phyloP scores from a whole-genome alignment of 2,888 invertebrate species.

The Idaea dimidiata region DNA sequence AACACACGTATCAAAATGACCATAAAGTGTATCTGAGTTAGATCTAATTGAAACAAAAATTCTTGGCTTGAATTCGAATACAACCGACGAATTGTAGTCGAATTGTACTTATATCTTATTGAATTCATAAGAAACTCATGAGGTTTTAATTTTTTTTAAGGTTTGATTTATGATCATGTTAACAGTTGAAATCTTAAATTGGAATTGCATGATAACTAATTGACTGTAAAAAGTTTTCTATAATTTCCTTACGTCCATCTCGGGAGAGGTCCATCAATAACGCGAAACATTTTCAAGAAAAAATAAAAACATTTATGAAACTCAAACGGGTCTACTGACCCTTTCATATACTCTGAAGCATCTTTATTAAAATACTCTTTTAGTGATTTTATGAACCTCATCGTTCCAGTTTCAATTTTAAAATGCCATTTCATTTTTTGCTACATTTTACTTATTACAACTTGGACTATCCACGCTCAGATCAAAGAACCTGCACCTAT shows the following conservation, averaged over 20 bases:
- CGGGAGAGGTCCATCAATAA: slow-evolving; percentile 41
- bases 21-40: no score
- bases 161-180: no score
- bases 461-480: background rate
- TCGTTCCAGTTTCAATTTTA: slow-evolving; percentile 6
- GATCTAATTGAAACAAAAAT: no score
- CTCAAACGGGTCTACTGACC: slow-evolving; percentile 47
- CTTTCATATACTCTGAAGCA: slow-evolving; percentile 38
- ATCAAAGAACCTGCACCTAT: background rate
- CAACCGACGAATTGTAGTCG: no score
- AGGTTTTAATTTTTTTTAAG: no score
- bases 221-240: no score
- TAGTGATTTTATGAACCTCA: slow-evolving; percentile 27
- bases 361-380: slow-evolving; percentile 49
- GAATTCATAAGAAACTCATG: no score
- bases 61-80: no score
- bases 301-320: slow-evolving; percentile 51
- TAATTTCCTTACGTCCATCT: slow-evolving; percentile 40
- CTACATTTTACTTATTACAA: background rate
- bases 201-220: no score
- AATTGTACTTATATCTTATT: no score
- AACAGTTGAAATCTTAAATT: no score
- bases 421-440: background rate
- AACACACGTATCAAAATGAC: no score
- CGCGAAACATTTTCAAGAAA: slow-evolving; percentile 44